These are phyloP conservation scores for Chiloscyllium punctatum DNA, from an alignment of 2,797 vertebrate genomes.

Conservation along the genomic window DNA sequence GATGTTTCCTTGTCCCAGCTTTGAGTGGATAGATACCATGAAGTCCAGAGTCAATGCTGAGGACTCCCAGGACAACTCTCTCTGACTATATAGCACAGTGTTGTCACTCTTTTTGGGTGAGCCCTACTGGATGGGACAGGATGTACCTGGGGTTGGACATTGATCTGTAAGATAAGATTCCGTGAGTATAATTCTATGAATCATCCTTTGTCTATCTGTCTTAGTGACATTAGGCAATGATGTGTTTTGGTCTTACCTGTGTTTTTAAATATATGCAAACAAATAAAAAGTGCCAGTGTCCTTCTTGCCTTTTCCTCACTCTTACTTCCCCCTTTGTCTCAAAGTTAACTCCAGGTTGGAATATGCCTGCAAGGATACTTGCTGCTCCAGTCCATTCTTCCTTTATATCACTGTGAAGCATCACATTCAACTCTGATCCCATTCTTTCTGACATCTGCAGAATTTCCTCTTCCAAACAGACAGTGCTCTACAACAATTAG, in stretches of 20 bases:
- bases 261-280: background rate
- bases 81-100: too few relatives aligned
- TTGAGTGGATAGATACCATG: too few relatives aligned
- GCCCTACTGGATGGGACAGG: too few relatives aligned
- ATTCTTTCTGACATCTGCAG: background rate
- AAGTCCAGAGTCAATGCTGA: too few relatives aligned
- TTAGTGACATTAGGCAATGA: background rate
- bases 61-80: too few relatives aligned
- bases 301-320: background rate
- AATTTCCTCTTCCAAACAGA: background rate
- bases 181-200: background rate
- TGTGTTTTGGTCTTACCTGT: background rate
- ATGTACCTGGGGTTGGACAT: background rate
- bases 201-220: background rate
- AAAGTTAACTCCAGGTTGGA: background rate
- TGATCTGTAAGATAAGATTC: too few relatives aligned
- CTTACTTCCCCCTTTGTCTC: background rate
- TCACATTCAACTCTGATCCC: background rate
- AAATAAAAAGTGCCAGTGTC: background rate
- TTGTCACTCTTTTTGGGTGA: too few relatives aligned
- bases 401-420: background rate
- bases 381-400: background rate
- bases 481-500: background rate
- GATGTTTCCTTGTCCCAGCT: too few relatives aligned
- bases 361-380: background rate